Conservation (phyloP, 37 sponge, comb jelly and placozoan species). For the Oopsacas minuta region DNA sequence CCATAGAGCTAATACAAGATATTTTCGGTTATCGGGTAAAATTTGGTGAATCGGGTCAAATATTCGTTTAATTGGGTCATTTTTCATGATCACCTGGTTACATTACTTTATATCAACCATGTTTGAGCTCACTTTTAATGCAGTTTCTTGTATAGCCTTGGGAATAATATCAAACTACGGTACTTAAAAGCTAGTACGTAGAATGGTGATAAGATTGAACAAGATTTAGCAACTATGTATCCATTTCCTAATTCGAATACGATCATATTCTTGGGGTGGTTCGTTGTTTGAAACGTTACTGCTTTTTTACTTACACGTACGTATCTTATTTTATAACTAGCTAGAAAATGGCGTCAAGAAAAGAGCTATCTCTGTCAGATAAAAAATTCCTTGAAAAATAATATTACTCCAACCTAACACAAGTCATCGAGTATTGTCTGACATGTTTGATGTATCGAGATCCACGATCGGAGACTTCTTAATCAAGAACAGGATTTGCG, state of each 20-base stretch:
- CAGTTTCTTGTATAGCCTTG: not conserved
- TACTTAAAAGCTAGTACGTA: no score
- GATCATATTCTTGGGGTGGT: no score
- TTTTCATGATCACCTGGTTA: not conserved
- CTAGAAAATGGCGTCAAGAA: not conserved
- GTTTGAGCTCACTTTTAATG: not conserved
- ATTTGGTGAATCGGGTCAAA: not conserved
- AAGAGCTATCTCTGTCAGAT: not conserved
- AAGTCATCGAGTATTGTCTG: not conserved
- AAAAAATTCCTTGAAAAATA: not conserved
- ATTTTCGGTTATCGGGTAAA: no score
- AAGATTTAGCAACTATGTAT: no score
- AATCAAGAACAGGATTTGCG: not conserved
- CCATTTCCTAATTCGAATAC: no score
- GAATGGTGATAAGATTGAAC: no score
- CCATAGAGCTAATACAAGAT: no score
- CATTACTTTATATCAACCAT: not conserved
- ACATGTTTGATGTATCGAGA: not conserved
- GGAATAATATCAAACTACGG: not conserved
- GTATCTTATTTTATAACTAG: no score
- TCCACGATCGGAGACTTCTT: not conserved
- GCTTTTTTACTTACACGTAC: no score
- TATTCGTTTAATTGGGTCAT: not conserved
- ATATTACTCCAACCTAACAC: not conserved
- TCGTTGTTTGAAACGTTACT: no score